A percentile compares a stretch with the other conserved stretches of the same genome.
These are phyloP conservation scores for Drosophila teissieri DNA, from an alignment of 1,140 invertebrate species.

Conservation along the genomic window DNA sequence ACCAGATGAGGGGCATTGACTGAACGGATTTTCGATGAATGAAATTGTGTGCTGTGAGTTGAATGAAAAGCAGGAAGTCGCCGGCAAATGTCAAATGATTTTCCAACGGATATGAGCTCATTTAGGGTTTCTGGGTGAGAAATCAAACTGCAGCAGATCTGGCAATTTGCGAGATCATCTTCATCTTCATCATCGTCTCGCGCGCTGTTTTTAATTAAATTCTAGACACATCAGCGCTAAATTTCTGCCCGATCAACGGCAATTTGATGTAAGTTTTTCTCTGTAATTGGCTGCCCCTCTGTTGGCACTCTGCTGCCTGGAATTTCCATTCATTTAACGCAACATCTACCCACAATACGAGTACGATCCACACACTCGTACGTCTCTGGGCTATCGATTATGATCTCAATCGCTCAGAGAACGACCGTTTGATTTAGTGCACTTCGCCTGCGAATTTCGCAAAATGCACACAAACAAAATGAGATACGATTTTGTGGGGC, in stretches of 20 bases:
- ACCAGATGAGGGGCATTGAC: conserved; percentile 49
- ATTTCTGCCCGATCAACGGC: conserved; percentile 41
- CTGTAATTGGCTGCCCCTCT: conserved; percentile 55
- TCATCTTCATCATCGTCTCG: conserved; percentile 16
- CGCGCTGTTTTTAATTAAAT: conserved; percentile 73
- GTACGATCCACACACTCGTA: not conserved
- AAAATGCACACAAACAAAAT: conserved; percentile 46
- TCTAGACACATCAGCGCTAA: conserved; percentile 64
- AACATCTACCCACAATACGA: conserved; percentile 47
- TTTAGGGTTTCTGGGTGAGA: conserved; percentile 41
- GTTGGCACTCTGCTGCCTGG: conserved; percentile 22
- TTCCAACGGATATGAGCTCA: conserved; percentile 79
- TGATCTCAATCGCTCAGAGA: conserved; percentile 61
- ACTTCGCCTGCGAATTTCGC: conserved; percentile 47
- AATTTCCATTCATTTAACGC: conserved; percentile 78
- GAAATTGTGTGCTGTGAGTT: conserved; percentile 42
- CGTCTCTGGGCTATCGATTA: conserved; percentile 57
- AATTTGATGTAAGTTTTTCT: conserved; percentile 65
- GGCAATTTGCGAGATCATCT: conserved; percentile 58
- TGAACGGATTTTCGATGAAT: conserved; percentile 72
- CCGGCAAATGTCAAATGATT: conserved; percentile 66
- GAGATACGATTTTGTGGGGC: conserved; percentile 8
- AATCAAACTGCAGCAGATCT: conserved; percentile 51
- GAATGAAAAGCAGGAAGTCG: conserved; percentile 67
- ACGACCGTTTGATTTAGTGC: conserved; percentile 73